Conservation (phyloP, 2,113 vertebrate genomes). For the Alaudala cheleensis region DNA sequence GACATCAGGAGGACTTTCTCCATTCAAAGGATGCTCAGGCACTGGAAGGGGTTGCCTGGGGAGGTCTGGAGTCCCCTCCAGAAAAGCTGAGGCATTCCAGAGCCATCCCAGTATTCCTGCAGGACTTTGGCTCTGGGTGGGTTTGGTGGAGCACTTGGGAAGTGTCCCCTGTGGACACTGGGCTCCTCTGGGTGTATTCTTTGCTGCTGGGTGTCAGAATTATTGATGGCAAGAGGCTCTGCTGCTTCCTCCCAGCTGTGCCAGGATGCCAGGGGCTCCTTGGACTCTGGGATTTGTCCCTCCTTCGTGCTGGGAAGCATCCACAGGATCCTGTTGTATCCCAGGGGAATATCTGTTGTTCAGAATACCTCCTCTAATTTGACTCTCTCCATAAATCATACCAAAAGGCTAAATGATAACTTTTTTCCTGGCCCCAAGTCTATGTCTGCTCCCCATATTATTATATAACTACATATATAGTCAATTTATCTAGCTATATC, state of each 20-base stretch:
- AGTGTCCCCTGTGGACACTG: background rate
- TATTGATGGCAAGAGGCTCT: background rate
- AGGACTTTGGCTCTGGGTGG: background rate
- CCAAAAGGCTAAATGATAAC: background rate
- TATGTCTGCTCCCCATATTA: background rate
- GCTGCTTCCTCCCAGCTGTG: background rate
- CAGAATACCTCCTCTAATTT: background rate
- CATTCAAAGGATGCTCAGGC: background rate
- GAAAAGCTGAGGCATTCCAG: accelerated
- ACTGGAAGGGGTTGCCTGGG: background rate
- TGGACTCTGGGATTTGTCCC: background rate
- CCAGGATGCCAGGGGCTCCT: background rate
- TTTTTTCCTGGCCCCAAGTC: background rate
- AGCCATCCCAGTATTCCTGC: background rate
- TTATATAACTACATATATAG: background rate
- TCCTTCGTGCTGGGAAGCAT: background rate
- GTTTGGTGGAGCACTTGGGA: background rate
- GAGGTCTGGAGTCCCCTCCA: background rate
- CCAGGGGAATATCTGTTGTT: background rate
- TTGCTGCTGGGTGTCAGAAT: background rate
- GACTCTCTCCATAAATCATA: background rate
- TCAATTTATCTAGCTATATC: background rate
- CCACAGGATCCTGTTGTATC: background rate
- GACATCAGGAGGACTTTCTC: background rate
- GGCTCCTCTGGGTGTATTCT: background rate